Evolutionary conservation across 1,140 invertebrate genomes (phyloP).

Genomic region (Orius insidiosus): DNA sequence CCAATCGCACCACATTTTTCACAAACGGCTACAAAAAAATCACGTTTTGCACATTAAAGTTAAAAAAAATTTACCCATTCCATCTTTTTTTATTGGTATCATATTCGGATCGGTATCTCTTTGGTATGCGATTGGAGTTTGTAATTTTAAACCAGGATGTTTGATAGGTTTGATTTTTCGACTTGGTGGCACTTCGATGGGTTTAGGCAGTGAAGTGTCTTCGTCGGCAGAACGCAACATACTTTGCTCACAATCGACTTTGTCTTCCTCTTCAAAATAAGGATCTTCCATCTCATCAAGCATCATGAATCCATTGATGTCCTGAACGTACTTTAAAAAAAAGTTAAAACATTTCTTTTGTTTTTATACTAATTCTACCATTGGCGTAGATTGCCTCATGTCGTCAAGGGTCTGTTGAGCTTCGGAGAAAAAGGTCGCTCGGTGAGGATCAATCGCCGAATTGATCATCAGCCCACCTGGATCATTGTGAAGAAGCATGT

Average conservation of each 20-base stretch:
- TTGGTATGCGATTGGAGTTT: conserved; percentile 64
- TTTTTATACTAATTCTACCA: conserved; percentile 8
- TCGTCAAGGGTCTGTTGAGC: conserved; percentile 33
- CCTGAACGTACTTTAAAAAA: conserved; percentile 13
- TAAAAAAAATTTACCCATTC: conserved; percentile 45
- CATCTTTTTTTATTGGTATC: conserved; percentile 63
- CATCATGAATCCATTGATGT: conserved; percentile 21
- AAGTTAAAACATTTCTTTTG: background rate
- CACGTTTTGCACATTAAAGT: background rate
- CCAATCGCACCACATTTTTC: conserved; percentile 77
- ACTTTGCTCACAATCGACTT: background rate
- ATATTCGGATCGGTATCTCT: conserved; percentile 58
- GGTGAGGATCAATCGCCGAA: conserved; percentile 22
- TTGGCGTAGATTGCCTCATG: conserved; percentile 31
- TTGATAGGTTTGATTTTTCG: conserved; percentile 57
- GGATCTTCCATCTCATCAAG: conserved; percentile 21
- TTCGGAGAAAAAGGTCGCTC: conserved; percentile 30
- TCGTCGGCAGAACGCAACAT: conserved; percentile 34
- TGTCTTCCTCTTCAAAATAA: conserved; percentile 17
- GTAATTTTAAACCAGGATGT: conserved; percentile 53
- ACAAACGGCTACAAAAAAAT: conserved; percentile 49
- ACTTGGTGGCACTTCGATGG: conserved; percentile 18
- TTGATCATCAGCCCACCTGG: conserved; percentile 20
- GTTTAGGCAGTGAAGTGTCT: conserved; percentile 27
- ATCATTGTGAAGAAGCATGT: conserved; percentile 36